Evolutionary conservation across 53 echinoderm and acorn worm genomes (phyloP), one percentile per base, ranked within the genome.

Genomic region (Arbacia lixula): DNA sequence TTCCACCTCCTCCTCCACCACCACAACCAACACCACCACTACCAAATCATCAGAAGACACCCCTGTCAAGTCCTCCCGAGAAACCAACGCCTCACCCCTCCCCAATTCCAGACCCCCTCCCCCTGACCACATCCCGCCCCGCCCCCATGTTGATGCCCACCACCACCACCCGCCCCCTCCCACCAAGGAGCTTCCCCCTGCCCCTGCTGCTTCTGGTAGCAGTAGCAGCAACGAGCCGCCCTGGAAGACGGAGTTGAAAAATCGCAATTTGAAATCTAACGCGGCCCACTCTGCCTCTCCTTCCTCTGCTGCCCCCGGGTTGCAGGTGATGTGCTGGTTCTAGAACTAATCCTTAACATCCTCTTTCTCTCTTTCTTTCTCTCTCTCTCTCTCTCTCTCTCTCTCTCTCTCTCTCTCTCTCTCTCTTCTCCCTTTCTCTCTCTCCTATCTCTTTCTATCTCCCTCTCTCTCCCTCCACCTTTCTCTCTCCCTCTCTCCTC

Each of bases 191-290:
- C 26, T 19, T 16, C 11, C 5, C 16, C 22, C 60, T 3, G 62
- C 31, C 27, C 50, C 82, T 64, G 31, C 32, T 43, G 82, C 62
- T 28, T 27, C 64, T 21, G 10, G 31, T 39, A 4, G 8, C 12
- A 5, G 12, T 21, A 20, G 22, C 19, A 81, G 82, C 82, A 81
- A 41, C 39, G 63, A 81, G 24, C 82, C 82, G 49, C 82, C 82
- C 20, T 81, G 82, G 82, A 81, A 81, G 82, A 81, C 32, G 31
- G 82, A 81, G 50, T 29, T 81, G 82, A 81, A 81, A 81, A 81
- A 81, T 64, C 37, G 82, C 38, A 77, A 54, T 58, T 35, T 37
- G 35, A 77, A 77, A 77, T 25, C 75, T 71, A 43, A 22, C 31
- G 43, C 33, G 8, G 22, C 19, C 9, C 9, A 40, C 29, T 74